Base-by-base conservation (phyloP, 1,140 invertebrate species). In the Lepidurus arcticus region DNA sequence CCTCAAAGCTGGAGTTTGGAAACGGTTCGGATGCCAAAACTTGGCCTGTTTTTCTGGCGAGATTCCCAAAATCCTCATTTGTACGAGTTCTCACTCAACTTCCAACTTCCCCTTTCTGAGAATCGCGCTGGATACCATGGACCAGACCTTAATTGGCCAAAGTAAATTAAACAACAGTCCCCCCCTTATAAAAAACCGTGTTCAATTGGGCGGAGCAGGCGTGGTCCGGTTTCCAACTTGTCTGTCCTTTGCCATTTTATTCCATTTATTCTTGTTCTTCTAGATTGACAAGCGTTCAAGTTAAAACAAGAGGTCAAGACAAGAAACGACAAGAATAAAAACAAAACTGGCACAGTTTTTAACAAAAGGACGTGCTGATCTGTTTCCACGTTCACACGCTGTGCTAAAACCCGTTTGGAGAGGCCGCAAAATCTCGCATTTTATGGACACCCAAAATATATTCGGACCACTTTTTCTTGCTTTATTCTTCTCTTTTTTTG, bases 101-200 rank as follows among this genome's bases (percentile, higher is more conserved):
- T n/a, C 16, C 53, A 65, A 21, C 53, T 65, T 65, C 53, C 53
- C 53, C 21, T 65, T 65, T 65, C 53, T 21, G 16, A 65, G 53
- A 65, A 65, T 65, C 53, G 53, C 53, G 16, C 21, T 65, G 53
- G 16, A 65, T 65, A 34, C 53, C 53, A 65, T 16, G 53, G 53
- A 65, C 53, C 53, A 65, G 13, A 65, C 53, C 53, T 65, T 65
- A 65, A 65, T 65, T 65, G 53, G 53, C 21, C 53, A 65, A 65
- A 65, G 21, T 13, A 65, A 65, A 65, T 65, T 65, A 65, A 47
- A 65, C 53, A 13, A 65, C 53, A 65, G 21, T 21, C 21, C 21
- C 47, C 47, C 53, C 8, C 53, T 65, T 16, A 1, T 47, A 2
- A 47, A 47, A 21, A 65, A 21, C 21, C 53, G 21, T 21, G 21